These are phyloP conservation scores for Loxodonta africana DNA, from an alignment of 2,113 vertebrate species.

Conservation along the genomic window DNA sequence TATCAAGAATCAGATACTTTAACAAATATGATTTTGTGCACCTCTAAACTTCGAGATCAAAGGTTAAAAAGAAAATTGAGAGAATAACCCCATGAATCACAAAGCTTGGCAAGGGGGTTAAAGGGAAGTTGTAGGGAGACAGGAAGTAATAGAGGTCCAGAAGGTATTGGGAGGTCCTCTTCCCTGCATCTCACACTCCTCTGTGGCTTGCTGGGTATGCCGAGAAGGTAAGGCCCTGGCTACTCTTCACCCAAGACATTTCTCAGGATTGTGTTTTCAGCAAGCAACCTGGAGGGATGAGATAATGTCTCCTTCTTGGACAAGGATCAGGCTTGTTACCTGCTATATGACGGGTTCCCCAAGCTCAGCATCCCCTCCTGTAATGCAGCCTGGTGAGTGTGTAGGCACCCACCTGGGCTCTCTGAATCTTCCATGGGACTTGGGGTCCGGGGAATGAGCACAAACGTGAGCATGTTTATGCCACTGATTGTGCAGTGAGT, in stretches of 20 bases:
- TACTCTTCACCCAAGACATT: too few species aligned
- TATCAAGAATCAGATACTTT: background rate
- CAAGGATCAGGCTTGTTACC: background rate
- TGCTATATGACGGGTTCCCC: background rate
- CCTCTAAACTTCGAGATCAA: background rate
- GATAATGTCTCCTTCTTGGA: background rate
- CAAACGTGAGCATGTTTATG: background rate
- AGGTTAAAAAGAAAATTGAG: background rate
- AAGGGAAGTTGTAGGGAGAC: background rate
- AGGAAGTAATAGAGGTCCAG: background rate
- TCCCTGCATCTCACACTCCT: background rate
- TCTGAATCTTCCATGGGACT: background rate
- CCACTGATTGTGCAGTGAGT: background rate
- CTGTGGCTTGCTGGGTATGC: background rate
- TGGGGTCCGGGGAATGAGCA: background rate
- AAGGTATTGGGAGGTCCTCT: background rate
- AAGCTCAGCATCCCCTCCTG: background rate
- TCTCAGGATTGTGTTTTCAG: too few species aligned
- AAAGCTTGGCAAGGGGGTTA: background rate
- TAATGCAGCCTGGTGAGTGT: background rate
- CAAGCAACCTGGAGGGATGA: background rate
- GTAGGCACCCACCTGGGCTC: background rate
- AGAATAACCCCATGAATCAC: background rate
- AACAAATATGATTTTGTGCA: background rate
- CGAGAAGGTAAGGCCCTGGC: background rate